Evolutionary conservation across 2,113 vertebrate genomes (phyloP).

Genomic region (Herpailurus yagouaroundi): DNA sequence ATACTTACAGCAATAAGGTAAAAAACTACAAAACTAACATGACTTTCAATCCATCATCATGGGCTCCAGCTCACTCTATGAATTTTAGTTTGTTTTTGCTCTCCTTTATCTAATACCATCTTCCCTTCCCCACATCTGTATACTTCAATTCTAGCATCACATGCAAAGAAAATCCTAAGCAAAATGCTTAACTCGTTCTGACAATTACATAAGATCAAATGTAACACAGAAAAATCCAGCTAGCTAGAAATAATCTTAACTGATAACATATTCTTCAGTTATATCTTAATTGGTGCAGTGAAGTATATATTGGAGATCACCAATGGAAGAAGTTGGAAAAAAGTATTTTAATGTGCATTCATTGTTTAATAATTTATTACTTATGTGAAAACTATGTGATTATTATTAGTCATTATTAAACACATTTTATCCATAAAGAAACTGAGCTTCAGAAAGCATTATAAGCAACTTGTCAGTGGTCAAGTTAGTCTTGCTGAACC

Average conservation of each 20-base stretch:
- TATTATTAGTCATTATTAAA: not conserved
- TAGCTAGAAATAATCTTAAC: rapidly evolving
- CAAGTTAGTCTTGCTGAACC: not conserved
- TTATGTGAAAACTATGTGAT: not conserved
- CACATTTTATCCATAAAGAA: not conserved
- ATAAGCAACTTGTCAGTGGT: not conserved
- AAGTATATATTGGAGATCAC: not conserved
- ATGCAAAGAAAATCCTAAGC: not conserved
- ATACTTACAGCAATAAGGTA: rapidly evolving
- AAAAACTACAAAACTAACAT: not conserved
- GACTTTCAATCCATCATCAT: not conserved
- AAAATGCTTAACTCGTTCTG: not conserved
- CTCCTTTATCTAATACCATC: not conserved
- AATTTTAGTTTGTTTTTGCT: not conserved
- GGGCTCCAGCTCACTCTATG: not conserved
- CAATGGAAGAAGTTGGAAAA: not conserved
- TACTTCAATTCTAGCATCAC: not conserved
- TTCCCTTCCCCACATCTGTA: not conserved
- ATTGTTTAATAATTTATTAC: not conserved
- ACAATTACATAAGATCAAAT: not conserved
- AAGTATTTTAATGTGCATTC: not conserved
- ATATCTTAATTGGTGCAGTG: not conserved
- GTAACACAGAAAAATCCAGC: not conserved
- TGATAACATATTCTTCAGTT: not conserved
- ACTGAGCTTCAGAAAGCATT: not conserved